Evolutionary conservation across 2,888 invertebrate species (phyloP), one percentile per base, ranked within the genome.

Genomic region (Willowsia nigromaculata): DNA sequence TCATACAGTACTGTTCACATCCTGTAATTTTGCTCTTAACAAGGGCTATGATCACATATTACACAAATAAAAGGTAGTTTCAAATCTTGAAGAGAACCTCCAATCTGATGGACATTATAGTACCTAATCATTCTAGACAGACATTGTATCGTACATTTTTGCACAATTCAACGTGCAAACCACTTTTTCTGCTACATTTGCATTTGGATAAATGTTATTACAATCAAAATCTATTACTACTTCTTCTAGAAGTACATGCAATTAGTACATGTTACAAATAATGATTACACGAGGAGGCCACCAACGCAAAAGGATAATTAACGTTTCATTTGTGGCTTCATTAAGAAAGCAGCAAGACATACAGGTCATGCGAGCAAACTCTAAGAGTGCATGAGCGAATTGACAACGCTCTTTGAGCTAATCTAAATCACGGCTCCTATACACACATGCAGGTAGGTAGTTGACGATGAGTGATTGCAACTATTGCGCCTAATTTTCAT

Each of bases 221-320:
- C 0, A 6, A 62, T 62, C 30, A 27, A 30, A 30, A 62, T 62
- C 43, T 40, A 65, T 59, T 81, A 81, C 27, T 30, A 18, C 80
- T 80, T 18, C n/a, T 62, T 30, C 62, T 13, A 18, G 7, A 0
- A 37, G 68, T 68, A 37, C 6, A 65, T 33, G 18, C 7, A 56
- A 22, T n/a, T n/a, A n/a, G n/a, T 25, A 4, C 62, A 30, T 30
- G 15, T 62, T 62, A 62, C 27, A 30, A 30, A 62, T 27, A 27
- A 62, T 30, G 27, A 30, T 1, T 30, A 62, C 15, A 22, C 13
- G 43, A 59, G 40, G 62, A 68, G 68, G 50, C 82, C 82, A 83
- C 82, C 82, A 83, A 83, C 82, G 82, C 82, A 83, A 68, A 81
- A 9, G 30, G 50, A 65, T 83, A 62, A 83, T 83, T 83, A 83